Percentiles rank a stretch among this genome's conserved stretches.
These are phyloP conservation scores for Alfaro cultratus DNA, from an alignment of 2,797 vertebrate genomes.

Conservation along the genomic window DNA sequence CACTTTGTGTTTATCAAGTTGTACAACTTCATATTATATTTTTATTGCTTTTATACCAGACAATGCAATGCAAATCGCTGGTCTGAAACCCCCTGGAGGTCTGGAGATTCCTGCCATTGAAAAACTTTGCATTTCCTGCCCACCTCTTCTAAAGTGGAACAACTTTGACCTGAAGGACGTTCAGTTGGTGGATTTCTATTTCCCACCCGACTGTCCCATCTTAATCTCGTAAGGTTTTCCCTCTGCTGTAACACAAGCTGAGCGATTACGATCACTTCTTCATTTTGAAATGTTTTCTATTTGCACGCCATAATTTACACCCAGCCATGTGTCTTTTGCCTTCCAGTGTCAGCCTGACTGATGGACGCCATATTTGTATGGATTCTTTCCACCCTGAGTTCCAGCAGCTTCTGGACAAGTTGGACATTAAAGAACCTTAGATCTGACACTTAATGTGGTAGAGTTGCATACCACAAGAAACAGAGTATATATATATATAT, in stretches of 20 bases:
- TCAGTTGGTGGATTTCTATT: fast-evolving
- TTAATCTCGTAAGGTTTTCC: neutral
- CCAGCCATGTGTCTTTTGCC: neutral
- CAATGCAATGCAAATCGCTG: no score
- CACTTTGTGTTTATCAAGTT: neutral
- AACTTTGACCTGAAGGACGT: neutral
- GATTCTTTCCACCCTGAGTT: neutral
- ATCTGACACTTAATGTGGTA: neutral
- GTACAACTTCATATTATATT: neutral
- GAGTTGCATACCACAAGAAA: neutral
- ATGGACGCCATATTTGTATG: neutral
- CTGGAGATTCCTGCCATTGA: no score
- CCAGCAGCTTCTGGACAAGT: neutral
- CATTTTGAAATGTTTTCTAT: neutral
- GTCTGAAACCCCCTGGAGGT: no score
- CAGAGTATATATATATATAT: no score
- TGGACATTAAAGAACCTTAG: neutral
- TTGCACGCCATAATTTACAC: neutral
- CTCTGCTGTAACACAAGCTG: neutral
- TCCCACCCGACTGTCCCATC: fast-evolving
- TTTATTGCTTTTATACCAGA: neutral
- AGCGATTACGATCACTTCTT: neutral
- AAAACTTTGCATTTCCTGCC: fast-evolving
- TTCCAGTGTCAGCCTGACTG: neutral
- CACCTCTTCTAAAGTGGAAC: fast-evolving